Percentiles rank a stretch among this genome's conserved stretches.
Evolutionary conservation across 2,113 vertebrate genomes (phyloP).

Genomic region (Peucedramus taeniatus): DNA sequence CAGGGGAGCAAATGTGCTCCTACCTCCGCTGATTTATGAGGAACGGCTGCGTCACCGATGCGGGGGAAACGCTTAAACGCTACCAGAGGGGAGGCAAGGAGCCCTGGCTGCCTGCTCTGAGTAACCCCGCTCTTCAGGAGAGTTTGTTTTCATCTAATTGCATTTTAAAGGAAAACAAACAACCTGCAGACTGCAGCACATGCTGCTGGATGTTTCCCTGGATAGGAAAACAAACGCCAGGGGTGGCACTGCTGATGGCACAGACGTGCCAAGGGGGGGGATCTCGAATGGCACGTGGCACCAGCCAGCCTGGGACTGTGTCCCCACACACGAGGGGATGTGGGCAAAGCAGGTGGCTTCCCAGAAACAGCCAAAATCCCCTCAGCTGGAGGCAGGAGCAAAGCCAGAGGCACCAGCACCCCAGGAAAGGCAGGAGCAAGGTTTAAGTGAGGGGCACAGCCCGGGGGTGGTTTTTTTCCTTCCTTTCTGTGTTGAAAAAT

Average conservation of each 20-base stretch:
- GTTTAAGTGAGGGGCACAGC: background rate
- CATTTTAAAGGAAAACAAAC: constrained; percentile 22
- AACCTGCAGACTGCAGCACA: background rate
- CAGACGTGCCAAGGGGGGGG: background rate
- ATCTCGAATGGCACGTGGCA: background rate
- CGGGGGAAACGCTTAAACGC: background rate
- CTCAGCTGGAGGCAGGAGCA: background rate
- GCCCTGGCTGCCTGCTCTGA: background rate
- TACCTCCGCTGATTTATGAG: background rate
- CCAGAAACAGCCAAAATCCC: background rate
- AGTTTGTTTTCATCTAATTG: background rate
- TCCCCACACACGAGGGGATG: background rate
- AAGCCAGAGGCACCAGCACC: background rate
- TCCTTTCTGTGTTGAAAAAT: background rate
- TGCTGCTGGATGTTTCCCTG: background rate
- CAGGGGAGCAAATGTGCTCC: background rate
- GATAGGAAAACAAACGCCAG: rapidly evolving
- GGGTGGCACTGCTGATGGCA: background rate
- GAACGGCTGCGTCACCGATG: background rate
- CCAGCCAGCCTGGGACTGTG: background rate
- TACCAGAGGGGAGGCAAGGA: background rate
- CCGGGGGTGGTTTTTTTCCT: background rate
- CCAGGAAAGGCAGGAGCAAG: background rate
- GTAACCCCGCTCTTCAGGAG: background rate
- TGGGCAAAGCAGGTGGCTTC: constrained; percentile 8